These are phyloP conservation scores for Takifugu flavidus DNA, from an alignment of 2,113 vertebrate genomes.

Conservation along the genomic window DNA sequence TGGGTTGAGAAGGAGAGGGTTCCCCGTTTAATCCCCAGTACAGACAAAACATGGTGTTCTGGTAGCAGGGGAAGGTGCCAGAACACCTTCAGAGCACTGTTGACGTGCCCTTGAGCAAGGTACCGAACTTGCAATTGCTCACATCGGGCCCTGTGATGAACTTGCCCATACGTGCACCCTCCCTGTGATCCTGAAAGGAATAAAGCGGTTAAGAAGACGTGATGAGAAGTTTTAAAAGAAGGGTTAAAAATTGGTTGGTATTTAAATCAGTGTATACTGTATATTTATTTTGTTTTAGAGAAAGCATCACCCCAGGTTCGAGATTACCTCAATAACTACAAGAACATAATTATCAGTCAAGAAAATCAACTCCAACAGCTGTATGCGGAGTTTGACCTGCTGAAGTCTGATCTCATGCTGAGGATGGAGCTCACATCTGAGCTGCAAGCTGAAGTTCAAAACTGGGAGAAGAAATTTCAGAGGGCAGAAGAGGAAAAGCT, in stretches of 20 bases:
- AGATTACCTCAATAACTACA: conserved; percentile 34
- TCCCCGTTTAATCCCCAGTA: too few species aligned
- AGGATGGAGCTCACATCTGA: conserved; percentile 68
- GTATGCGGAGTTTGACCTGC: conserved; percentile 56
- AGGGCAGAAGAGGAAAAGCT: conserved; percentile 63
- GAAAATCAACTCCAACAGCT: conserved; percentile 58
- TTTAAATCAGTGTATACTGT: neutral
- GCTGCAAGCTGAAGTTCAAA: conserved; percentile 59
- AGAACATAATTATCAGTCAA: conserved; percentile 41
- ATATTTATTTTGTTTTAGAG: neutral
- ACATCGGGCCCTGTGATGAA: too few species aligned
- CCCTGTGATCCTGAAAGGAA: too few species aligned
- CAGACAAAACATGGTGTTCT: too few species aligned
- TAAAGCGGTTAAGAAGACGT: too few species aligned
- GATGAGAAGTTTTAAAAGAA: too few species aligned
- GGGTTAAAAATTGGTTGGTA: neutral
- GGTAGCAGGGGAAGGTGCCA: too few species aligned
- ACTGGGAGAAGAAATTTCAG: conserved; percentile 56
- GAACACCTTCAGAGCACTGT: too few species aligned
- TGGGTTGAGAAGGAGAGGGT: too few species aligned
- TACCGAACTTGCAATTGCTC: too few species aligned
- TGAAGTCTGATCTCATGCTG: conserved; percentile 62
- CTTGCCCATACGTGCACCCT: too few species aligned
- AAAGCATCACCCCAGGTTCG: conserved; percentile 10
- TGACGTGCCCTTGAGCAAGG: too few species aligned